phyloP scores from a whole-genome alignment of 35 echinoderm and acorn worm genomes.

The Lytechinus pictus region DNA sequence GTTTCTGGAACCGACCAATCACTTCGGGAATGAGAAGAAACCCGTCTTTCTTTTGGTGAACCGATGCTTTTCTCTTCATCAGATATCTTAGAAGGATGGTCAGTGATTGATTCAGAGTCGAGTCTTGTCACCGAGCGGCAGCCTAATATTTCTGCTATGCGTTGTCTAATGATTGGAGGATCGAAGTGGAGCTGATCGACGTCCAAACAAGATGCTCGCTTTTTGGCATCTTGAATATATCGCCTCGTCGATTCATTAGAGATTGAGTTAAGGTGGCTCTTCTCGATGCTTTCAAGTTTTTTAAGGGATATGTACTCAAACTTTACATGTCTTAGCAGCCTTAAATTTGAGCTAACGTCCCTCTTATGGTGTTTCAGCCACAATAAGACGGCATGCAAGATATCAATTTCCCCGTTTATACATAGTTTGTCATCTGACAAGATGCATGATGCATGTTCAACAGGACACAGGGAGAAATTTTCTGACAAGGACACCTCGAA shows the following conservation, averaged over 20 bases:
- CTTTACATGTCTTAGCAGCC: slow-evolving; percentile 16
- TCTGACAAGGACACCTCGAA: neutral
- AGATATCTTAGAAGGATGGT: neutral
- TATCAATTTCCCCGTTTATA: neutral
- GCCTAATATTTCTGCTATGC: neutral
- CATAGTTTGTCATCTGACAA: slow-evolving; percentile 16
- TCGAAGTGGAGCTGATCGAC: neutral
- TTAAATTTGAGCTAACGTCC: neutral
- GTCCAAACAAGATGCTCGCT: neutral
- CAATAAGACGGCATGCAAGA: neutral
- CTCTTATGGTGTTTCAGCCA: neutral
- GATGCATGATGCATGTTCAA: neutral
- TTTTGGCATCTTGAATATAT: slow-evolving; percentile 14
- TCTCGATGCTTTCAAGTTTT: neutral
- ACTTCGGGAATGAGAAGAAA: neutral
- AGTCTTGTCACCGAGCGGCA: neutral
- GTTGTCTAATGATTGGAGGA: slow-evolving; percentile 29
- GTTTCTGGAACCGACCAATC: neutral
- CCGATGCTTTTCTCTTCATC: neutral
- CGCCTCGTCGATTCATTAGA: slow-evolving; percentile 8
- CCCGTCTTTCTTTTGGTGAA: neutral
- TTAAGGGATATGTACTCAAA: slow-evolving; percentile 7
- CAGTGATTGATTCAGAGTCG: neutral
- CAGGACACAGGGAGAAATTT: neutral
- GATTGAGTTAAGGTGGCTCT: neutral